These are phyloP conservation scores for Idaea aversata DNA, from an alignment of 2,888 invertebrate genomes.

Conservation along the genomic window DNA sequence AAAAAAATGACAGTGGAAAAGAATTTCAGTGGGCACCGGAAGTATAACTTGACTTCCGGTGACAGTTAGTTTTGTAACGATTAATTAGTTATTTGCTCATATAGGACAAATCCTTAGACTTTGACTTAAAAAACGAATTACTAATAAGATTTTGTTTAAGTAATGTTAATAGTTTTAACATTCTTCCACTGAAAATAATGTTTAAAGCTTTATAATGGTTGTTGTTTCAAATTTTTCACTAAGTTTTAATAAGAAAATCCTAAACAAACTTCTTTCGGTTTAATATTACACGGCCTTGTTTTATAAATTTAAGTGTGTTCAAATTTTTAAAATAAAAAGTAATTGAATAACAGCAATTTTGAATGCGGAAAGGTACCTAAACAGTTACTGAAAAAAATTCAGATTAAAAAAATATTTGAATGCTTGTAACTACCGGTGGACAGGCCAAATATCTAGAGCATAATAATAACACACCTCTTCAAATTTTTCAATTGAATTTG, in stretches of 20 bases:
- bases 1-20: no score
- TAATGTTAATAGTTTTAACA: background rate
- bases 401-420: no score
- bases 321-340: no score
- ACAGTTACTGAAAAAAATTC: no score
- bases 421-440: no score
- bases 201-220: background rate
- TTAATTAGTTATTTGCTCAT: slow-evolving; percentile 11
- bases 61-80: no score
- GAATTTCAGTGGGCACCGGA: background rate
- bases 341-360: background rate
- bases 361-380: no score
- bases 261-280: background rate
- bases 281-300: background rate
- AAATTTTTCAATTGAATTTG: background rate
- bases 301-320: background rate
- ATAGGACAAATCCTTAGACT: slow-evolving; percentile 3
- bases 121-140: background rate
- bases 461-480: background rate
- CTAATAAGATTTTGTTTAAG: background rate
- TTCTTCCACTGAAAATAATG: background rate
- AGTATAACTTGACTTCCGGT: no score
- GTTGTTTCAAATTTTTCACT: background rate
- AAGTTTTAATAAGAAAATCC: background rate
- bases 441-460: no score